Conservation (phyloP, 2,113 vertebrate genomes). For the Plecturocebus donacophilus region DNA sequence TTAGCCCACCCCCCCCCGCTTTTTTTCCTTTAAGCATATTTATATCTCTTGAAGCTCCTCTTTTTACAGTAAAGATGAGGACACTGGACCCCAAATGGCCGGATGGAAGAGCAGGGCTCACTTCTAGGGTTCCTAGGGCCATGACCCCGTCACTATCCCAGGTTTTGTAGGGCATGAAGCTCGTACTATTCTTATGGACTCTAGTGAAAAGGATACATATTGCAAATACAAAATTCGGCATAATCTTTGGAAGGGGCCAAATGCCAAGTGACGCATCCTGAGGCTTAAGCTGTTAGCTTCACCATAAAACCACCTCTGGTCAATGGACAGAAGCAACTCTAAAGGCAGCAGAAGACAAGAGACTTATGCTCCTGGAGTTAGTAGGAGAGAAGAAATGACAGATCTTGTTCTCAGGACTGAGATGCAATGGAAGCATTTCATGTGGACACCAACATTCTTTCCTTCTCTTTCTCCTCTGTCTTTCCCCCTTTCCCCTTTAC, state of each 20-base stretch:
- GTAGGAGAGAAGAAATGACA: background rate
- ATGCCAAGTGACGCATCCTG: background rate
- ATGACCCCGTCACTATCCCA: background rate
- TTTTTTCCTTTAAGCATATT: too few species aligned
- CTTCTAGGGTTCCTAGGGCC: background rate
- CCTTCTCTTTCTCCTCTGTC: background rate
- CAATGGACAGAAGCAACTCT: background rate
- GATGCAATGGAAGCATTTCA: background rate
- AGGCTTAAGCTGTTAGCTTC: background rate
- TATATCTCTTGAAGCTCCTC: too few species aligned
- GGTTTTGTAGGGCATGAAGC: background rate
- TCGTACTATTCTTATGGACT: background rate
- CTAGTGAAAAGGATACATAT: background rate
- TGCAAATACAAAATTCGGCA: background rate
- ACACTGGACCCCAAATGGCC: background rate
- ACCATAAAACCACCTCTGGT: background rate
- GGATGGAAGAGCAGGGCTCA: background rate
- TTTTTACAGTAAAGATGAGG: background rate
- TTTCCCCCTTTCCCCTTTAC: background rate
- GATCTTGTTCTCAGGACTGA: background rate
- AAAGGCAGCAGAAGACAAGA: background rate
- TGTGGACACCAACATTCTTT: background rate
- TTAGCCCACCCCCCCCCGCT: too few species aligned
- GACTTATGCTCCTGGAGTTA: background rate
- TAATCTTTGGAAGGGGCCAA: background rate